Percentiles rank a stretch among this genome's conserved stretches.
Conservation (phyloP, 2,888 invertebrate species). For the Mythimna impura region DNA sequence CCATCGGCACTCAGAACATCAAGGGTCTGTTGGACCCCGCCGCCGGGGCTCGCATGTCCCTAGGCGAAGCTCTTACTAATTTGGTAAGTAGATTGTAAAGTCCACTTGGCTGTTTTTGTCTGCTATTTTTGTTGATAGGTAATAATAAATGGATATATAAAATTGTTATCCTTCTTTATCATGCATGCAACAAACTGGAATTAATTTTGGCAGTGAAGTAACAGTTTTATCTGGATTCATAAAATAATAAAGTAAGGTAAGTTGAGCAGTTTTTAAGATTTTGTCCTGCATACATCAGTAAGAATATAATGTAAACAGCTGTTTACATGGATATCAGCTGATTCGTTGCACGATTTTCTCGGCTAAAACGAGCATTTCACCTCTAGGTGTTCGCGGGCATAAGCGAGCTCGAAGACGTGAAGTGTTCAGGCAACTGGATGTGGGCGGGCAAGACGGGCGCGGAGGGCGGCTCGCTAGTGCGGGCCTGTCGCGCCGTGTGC, state of each 20-base stretch:
- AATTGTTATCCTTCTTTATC: no score
- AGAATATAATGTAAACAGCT: no score
- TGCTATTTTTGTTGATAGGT: no score
- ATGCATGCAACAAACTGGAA: background rate
- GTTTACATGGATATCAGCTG: no score
- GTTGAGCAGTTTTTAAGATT: no score
- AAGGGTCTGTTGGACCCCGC: slow-evolving; percentile 96
- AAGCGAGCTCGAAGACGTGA: slow-evolving; percentile 94
- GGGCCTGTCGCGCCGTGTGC: slow-evolving; percentile 97
- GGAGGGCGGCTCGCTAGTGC: slow-evolving; percentile 96
- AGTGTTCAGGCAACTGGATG: slow-evolving; percentile 99
- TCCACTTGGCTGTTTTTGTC: no score
- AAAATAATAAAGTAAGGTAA: no score
- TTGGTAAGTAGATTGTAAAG: slow-evolving; percentile 91
- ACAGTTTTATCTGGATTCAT: background rate
- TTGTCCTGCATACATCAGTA: no score
- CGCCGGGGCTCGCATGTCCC: slow-evolving; percentile 97
- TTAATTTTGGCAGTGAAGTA: background rate
- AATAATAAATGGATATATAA: no score
- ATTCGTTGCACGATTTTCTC: no score
- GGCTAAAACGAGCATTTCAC: background rate
- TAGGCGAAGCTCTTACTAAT: slow-evolving; percentile 98
- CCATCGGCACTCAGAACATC: slow-evolving; percentile 99
- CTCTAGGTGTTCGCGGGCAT: slow-evolving; percentile 92
- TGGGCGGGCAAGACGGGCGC: slow-evolving; percentile 99